A percentile compares a stretch with the other conserved stretches of the same genome.
Conservation (phyloP, 2,888 invertebrate genomes). For the Thymelicus acteon region DNA sequence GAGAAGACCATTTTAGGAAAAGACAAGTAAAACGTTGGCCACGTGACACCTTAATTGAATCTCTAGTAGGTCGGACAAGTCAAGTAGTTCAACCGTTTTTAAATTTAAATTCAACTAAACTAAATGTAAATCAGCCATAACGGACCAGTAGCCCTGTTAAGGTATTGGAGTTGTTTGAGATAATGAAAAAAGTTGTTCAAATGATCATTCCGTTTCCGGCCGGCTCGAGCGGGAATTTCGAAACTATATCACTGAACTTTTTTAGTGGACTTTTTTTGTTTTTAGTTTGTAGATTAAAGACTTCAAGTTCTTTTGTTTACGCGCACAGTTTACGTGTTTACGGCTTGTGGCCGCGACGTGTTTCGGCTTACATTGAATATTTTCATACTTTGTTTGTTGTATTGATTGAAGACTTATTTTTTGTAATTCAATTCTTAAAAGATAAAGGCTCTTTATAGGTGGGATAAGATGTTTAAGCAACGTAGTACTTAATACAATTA, state of each 20-base stretch:
- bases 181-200: constrained; percentile 81
- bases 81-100: no score
- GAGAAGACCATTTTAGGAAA: no score
- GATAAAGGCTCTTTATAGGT: no score
- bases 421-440: no score
- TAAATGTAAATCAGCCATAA: constrained; percentile 49
- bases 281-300: constrained; percentile 6
- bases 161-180: constrained; percentile 70
- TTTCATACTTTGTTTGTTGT: no score
- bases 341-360: not conserved
- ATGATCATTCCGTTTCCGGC: constrained; percentile 68
- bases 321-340: not conserved
- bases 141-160: constrained; percentile 72
- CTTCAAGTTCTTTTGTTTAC: not conserved
- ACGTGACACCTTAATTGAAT: no score
- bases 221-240: constrained; percentile 38
- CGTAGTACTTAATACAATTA: no score
- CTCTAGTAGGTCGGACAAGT: no score
- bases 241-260: constrained; percentile 30
- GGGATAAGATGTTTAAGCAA: no score
- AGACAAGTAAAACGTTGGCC: no score
- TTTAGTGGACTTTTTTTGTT: constrained; percentile 2
- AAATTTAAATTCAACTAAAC: not conserved
- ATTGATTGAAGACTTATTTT: no score
- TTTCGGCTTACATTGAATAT: not conserved